These are phyloP conservation scores for Oreochromis mossambicus DNA, from an alignment of 2,797 vertebrate genomes.

Conservation along the genomic window DNA sequence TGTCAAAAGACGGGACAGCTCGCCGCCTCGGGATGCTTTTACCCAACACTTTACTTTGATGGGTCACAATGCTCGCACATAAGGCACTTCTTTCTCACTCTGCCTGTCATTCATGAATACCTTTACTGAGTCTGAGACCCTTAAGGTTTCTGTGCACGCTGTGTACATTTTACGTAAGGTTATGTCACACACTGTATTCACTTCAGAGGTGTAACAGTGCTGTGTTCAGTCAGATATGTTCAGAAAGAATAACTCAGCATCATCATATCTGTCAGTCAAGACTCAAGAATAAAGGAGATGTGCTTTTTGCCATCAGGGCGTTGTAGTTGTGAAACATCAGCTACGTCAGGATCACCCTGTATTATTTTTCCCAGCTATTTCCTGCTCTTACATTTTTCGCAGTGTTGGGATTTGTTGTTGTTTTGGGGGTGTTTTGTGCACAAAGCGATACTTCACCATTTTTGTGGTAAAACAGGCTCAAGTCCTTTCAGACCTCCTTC, in stretches of 20 bases:
- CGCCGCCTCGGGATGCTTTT: constrained; percentile 48
- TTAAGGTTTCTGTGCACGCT: constrained; percentile 18
- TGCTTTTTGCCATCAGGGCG: background rate
- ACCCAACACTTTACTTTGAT: constrained; percentile 38
- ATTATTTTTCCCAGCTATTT: background rate
- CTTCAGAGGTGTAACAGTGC: background rate
- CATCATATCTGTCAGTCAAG: background rate
- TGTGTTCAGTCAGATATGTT: background rate
- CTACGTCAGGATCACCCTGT: background rate
- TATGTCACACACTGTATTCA: constrained; percentile 21
- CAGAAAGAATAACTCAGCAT: background rate
- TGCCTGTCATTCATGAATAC: constrained; percentile 15
- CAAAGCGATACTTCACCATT: background rate
- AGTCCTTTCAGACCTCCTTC: background rate
- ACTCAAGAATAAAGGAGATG: background rate
- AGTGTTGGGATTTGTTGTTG: background rate
- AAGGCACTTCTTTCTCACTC: constrained; percentile 23
- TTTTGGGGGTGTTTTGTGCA: background rate
- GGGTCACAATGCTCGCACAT: constrained; percentile 40
- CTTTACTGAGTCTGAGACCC: background rate
- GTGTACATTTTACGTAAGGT: constrained; percentile 9
- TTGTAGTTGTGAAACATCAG: background rate
- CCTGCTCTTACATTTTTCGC: rapidly evolving
- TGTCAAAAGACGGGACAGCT: constrained; percentile 23
- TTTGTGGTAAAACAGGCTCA: background rate